phyloP scores from a whole-genome alignment of 1,140 invertebrate species.

The Hycleus phaleratus region DNA sequence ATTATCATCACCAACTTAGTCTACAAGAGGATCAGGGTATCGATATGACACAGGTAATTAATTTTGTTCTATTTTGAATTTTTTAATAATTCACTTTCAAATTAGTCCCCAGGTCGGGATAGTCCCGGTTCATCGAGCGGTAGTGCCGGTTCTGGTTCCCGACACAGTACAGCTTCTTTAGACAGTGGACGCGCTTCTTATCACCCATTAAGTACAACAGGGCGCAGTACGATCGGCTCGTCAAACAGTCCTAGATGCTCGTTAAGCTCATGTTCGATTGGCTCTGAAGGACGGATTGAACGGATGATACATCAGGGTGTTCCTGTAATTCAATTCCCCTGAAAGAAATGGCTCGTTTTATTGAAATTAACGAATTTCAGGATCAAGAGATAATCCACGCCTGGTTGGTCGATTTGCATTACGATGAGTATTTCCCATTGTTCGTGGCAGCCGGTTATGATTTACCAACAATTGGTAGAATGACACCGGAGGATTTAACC shows the following conservation, averaged over 20 bases:
- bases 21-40: slow-evolving; percentile 65
- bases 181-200: slow-evolving; percentile 87
- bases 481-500: slow-evolving; percentile 93
- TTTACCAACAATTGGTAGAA: slow-evolving; percentile 91
- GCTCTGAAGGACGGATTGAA: slow-evolving; percentile 59
- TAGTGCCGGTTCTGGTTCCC: slow-evolving; percentile 62
- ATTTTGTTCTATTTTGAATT: background rate
- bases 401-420: slow-evolving; percentile 91
- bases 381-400: slow-evolving; percentile 88
- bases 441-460: slow-evolving; percentile 96
- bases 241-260: slow-evolving; percentile 49
- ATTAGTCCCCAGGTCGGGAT: slow-evolving; percentile 77
- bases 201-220: slow-evolving; percentile 43
- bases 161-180: slow-evolving; percentile 85
- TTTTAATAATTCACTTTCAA: background rate
- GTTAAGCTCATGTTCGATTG: slow-evolving; percentile 66
- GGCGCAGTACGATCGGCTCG: slow-evolving; percentile 38
- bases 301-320: slow-evolving; percentile 57
- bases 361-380: slow-evolving; percentile 41
- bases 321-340: slow-evolving; percentile 40
- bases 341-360: background rate
- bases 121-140: slow-evolving; percentile 83
- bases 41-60: slow-evolving; percentile 58
- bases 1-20: slow-evolving; percentile 66
- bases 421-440: slow-evolving; percentile 91